These are phyloP conservation scores for Circaetus cinerascens DNA, from an alignment of 2,113 vertebrate genomes.

Conservation along the genomic window DNA sequence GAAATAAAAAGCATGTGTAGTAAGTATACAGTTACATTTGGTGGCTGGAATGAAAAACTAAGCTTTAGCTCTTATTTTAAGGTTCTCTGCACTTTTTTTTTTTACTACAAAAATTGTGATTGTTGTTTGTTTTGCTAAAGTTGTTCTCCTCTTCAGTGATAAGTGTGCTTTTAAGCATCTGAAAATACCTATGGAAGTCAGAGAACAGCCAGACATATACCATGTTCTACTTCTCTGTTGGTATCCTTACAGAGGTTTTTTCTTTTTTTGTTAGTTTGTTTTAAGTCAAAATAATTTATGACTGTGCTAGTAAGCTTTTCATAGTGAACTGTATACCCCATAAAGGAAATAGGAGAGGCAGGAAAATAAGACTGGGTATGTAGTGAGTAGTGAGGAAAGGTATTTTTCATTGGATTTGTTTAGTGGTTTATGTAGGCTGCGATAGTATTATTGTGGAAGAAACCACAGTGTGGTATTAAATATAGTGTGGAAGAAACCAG, in stretches of 20 bases:
- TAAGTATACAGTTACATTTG: conserved; percentile 51
- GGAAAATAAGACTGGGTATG: background rate
- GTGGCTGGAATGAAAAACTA: conserved; percentile 58
- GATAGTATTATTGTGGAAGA: background rate
- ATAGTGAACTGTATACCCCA: background rate
- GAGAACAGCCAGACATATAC: background rate
- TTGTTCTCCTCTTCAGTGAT: background rate
- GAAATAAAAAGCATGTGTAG: conserved; percentile 73
- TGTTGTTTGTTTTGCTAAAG: background rate
- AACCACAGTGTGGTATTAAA: too few relatives aligned
- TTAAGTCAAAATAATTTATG: background rate
- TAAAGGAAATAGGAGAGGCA: background rate
- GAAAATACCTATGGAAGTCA: background rate
- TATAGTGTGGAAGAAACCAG: background rate
- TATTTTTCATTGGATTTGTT: background rate
- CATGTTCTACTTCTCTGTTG: background rate
- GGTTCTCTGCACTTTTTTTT: background rate
- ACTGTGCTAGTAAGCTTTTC: background rate
- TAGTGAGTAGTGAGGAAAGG: background rate
- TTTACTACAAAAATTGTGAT: background rate
- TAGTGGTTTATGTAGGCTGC: background rate
- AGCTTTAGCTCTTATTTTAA: conserved; percentile 40
- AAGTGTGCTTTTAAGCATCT: background rate
- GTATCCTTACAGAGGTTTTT: background rate
- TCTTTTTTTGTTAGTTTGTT: background rate